Evolutionary conservation across 2,113 vertebrate species (phyloP).

Genomic region (Dromiciops gliroides): DNA sequence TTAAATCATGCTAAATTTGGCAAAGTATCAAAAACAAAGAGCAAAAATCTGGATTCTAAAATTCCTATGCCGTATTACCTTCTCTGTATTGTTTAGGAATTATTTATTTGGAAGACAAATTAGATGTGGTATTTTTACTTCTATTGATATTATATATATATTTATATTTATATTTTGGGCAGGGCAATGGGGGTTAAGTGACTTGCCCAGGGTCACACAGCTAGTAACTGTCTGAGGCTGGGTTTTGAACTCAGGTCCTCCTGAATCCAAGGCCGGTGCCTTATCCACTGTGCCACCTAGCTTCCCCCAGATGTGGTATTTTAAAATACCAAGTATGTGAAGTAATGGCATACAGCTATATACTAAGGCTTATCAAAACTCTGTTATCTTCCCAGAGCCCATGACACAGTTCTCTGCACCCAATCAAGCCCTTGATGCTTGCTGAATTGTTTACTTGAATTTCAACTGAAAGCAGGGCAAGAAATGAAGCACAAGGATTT

Average conservation of each 20-base stretch:
- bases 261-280: too few species aligned
- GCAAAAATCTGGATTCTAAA: constrained; percentile 47
- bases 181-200: too few species aligned
- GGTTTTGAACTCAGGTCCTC: too few species aligned
- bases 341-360: fast-evolving
- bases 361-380: background rate
- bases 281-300: too few species aligned
- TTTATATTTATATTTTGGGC: too few species aligned
- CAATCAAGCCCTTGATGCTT: background rate
- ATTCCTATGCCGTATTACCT: background rate
- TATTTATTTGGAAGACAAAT: background rate
- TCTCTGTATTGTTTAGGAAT: background rate
- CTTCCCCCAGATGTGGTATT: background rate
- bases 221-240: too few species aligned
- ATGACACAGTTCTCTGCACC: background rate
- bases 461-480: background rate
- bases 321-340: background rate
- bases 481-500: background rate
- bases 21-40: background rate
- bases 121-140: background rate
- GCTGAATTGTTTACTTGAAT: background rate
- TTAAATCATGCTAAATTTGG: constrained; percentile 11
- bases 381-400: background rate
- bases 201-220: too few species aligned
- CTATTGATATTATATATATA: too few species aligned